These are phyloP conservation scores for Tipula helvola DNA, from an alignment of 2,888 invertebrate species.

Conservation along the genomic window DNA sequence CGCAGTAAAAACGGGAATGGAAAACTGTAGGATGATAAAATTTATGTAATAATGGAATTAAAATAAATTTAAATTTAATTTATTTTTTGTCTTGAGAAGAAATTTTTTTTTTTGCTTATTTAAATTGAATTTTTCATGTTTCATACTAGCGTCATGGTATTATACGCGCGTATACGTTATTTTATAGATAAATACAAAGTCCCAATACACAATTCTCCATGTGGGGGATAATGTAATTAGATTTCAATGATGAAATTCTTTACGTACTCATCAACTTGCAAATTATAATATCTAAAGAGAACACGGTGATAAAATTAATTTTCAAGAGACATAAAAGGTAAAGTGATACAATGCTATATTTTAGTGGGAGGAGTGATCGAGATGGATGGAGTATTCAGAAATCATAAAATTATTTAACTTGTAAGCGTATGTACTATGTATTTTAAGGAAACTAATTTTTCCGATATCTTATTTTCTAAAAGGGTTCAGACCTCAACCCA, in stretches of 20 bases:
- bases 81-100: background rate
- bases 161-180: background rate
- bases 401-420: too few relatives aligned
- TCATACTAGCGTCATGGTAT: background rate
- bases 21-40: background rate
- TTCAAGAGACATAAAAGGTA: too few relatives aligned
- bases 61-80: conserved; percentile 4
- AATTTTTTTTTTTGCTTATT: background rate
- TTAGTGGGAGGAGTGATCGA: too few relatives aligned
- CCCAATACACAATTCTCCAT: background rate
- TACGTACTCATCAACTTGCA: too few relatives aligned
- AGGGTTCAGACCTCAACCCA: too few relatives aligned
- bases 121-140: background rate
- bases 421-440: too few relatives aligned
- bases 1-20: background rate
- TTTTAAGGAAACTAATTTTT: too few relatives aligned
- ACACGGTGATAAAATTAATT: too few relatives aligned
- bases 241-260: background rate
- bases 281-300: too few relatives aligned
- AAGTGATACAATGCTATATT: too few relatives aligned
- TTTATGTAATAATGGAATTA: background rate
- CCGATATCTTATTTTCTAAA: too few relatives aligned
- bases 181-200: background rate
- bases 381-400: too few relatives aligned
- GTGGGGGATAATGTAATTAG: background rate